phyloP scores from a whole-genome alignment of 2,888 invertebrate genomes.

The Cerceris rybyensis region DNA sequence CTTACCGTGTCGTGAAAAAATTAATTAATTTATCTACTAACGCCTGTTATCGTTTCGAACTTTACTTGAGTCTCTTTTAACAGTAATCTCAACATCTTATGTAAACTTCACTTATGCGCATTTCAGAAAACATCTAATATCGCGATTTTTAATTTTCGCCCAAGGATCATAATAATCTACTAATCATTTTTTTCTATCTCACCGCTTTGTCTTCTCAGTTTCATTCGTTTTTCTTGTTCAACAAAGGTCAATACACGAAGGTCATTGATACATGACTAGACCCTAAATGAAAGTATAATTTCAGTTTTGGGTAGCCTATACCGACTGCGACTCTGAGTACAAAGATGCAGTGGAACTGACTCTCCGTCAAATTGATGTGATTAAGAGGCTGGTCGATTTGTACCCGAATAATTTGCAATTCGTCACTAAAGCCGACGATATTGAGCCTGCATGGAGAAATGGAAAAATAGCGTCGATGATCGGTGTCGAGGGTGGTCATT shows the following conservation, averaged over 20 bases:
- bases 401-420: constrained; percentile 80
- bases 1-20: not conserved
- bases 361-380: constrained; percentile 85
- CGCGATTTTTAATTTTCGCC: not conserved
- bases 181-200: too few relatives aligned
- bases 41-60: not conserved
- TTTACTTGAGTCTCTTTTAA: not conserved
- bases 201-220: too few relatives aligned
- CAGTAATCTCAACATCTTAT: not conserved
- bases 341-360: constrained; percentile 84
- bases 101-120: not conserved
- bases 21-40: constrained; percentile 4
- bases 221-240: too few relatives aligned
- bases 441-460: constrained; percentile 70
- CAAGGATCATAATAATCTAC: not conserved
- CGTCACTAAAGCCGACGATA: constrained; percentile 79
- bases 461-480: constrained; percentile 85
- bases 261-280: too few relatives aligned
- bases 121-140: not conserved
- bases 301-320: constrained; percentile 86
- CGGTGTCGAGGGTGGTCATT: constrained; percentile 86
- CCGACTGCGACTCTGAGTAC: constrained; percentile 83
- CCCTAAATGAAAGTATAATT: constrained; percentile 42
- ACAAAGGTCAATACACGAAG: too few relatives aligned
- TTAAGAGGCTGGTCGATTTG: constrained; percentile 83